Evolutionary conservation across 2,113 vertebrate genomes (phyloP).

Genomic region (Tachycineta bicolor): DNA sequence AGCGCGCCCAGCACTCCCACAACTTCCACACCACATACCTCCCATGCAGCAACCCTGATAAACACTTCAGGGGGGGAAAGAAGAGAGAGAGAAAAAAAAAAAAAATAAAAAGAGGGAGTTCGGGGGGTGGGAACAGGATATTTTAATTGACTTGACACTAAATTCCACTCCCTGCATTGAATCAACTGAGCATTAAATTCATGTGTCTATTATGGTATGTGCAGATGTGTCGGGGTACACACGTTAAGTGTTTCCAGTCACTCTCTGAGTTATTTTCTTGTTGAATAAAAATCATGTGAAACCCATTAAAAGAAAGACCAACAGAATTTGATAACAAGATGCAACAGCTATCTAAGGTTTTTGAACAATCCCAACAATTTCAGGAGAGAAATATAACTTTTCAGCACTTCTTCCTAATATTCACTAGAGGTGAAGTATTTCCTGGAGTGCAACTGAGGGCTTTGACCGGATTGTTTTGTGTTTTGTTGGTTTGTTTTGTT

Average conservation of each 20-base stretch:
- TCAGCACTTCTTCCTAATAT: not conserved
- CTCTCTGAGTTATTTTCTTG: conserved; percentile 24
- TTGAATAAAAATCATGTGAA: conserved; percentile 48
- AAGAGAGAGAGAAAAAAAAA: too few relatives aligned
- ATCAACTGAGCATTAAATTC: conserved; percentile 62
- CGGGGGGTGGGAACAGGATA: conserved; percentile 52
- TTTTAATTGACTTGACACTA: conserved; percentile 65
- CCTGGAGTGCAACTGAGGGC: not conserved
- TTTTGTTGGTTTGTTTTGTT: not conserved
- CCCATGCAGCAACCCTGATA: conserved; percentile 55
- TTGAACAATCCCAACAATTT: not conserved
- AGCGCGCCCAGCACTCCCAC: conserved; percentile 38
- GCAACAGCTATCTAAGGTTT: conserved; percentile 43
- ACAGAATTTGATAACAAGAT: conserved; percentile 58
- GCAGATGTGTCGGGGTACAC: conserved; percentile 49
- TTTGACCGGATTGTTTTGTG: not conserved
- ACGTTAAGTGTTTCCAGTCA: conserved; percentile 46
- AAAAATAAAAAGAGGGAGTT: accelerated
- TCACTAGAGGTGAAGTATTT: not conserved
- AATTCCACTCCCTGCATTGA: conserved; percentile 51
- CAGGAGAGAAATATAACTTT: not conserved
- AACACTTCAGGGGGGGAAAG: not conserved
- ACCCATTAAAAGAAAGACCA: conserved; percentile 23
- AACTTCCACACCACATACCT: conserved; percentile 56
- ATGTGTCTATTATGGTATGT: conserved; percentile 58